These are phyloP conservation scores for Sebastes taczanowskii DNA, from an alignment of 2,797 vertebrate species.

Conservation along the genomic window DNA sequence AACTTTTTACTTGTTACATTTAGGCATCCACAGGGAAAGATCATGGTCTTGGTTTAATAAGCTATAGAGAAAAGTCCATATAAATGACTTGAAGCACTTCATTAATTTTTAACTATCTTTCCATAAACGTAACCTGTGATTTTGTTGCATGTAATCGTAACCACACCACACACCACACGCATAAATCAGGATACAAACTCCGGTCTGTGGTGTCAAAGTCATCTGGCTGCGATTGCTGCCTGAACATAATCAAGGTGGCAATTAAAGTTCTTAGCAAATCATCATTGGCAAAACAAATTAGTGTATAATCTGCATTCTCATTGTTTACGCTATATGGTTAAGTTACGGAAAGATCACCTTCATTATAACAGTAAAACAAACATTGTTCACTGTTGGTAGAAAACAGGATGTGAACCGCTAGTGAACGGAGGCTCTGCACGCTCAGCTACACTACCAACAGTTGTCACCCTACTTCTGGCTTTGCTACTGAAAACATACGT, in stretches of 20 bases:
- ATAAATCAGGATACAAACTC: not conserved
- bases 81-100: not conserved
- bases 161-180: too few relatives aligned
- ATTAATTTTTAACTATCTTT: not conserved
- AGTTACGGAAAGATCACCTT: not conserved
- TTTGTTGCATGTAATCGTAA: not conserved
- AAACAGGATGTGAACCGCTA: not conserved
- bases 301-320: not conserved
- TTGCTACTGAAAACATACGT: not conserved
- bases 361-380: not conserved
- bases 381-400: not conserved
- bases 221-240: not conserved
- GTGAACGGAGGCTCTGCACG: not conserved
- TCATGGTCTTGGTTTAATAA: not conserved
- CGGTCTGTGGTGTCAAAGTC: not conserved
- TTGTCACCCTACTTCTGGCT: not conserved
- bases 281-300: not conserved
- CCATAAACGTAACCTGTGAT: not conserved
- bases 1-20: not conserved
- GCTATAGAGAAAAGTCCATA: not conserved
- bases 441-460: too few relatives aligned
- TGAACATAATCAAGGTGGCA: not conserved
- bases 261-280: not conserved
- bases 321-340: too few relatives aligned
- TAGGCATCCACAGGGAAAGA: not conserved